These are phyloP conservation scores for Butorides virescens DNA, from an alignment of 2,113 vertebrate genomes.

Conservation along the genomic window DNA sequence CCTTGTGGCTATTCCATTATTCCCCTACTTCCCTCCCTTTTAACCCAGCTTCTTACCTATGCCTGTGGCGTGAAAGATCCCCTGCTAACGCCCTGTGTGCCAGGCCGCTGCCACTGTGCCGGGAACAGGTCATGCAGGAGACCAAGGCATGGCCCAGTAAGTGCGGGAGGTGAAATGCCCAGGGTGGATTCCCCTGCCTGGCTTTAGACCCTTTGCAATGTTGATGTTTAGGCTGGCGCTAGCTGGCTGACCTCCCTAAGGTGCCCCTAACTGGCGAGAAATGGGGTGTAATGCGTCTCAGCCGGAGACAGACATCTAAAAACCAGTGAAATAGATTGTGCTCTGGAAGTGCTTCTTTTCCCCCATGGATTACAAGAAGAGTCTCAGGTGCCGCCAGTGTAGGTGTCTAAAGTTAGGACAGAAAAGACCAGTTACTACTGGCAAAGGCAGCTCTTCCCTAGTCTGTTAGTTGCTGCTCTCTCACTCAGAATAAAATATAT, in stretches of 20 bases:
- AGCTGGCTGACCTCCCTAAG: not conserved
- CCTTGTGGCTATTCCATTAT: not conserved
- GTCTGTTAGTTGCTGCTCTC: not conserved
- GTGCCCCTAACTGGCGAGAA: not conserved
- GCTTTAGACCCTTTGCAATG: not conserved
- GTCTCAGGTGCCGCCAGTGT: not conserved
- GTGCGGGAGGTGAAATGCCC: not conserved
- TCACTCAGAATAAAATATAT: not conserved
- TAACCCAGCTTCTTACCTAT: not conserved
- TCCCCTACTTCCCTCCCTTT: not conserved
- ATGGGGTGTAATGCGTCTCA: not conserved
- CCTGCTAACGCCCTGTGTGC: not conserved
- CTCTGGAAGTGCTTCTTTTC: not conserved
- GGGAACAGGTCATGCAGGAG: not conserved
- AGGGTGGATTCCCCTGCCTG: not conserved
- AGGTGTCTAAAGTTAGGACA: not conserved
- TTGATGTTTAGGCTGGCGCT: not conserved
- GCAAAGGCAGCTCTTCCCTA: not conserved
- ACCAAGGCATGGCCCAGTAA: not conserved
- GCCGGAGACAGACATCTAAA: not conserved
- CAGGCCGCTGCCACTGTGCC: not conserved
- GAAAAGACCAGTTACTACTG: not conserved
- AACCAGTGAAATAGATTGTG: not conserved
- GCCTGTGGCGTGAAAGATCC: not conserved
- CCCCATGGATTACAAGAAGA: not conserved